Percentiles rank a stretch among this genome's conserved stretches.
Conservation (phyloP, 2,113 vertebrate genomes). For the Hoplias malabaricus region DNA sequence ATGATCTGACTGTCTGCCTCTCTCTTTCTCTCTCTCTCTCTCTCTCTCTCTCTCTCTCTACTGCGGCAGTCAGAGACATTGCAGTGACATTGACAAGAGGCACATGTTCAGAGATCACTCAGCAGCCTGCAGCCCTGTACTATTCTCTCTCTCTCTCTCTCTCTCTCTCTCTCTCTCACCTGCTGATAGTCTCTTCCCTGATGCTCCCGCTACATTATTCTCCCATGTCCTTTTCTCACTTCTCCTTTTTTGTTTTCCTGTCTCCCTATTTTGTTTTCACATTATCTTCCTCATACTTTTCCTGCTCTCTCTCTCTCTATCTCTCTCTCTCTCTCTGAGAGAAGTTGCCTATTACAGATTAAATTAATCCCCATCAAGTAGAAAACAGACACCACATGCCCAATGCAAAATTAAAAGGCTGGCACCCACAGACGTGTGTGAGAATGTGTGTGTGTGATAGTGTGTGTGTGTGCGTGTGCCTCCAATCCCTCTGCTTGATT, state of each 20-base stretch:
- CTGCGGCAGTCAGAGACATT: slow-evolving; percentile 18
- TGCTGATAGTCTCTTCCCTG: neutral
- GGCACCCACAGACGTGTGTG: slow-evolving; percentile 5
- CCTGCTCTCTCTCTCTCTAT: neutral
- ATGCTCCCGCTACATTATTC: slow-evolving; percentile 3
- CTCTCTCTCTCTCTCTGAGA: slow-evolving; percentile 35
- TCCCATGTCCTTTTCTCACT: neutral
- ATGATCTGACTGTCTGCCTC: neutral
- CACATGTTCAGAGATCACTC: slow-evolving; percentile 30
- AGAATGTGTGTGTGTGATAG: neutral
- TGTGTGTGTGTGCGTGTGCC: neutral
- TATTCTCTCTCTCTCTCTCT: neutral
- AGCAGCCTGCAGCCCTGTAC: slow-evolving; percentile 15
- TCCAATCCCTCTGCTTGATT: slow-evolving; percentile 10
- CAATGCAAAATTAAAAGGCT: slow-evolving; percentile 50
- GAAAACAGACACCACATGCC: slow-evolving; percentile 45
- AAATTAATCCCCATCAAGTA: slow-evolving; percentile 46
- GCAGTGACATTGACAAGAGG: slow-evolving; percentile 34
- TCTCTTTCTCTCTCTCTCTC: neutral
- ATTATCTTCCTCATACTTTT: neutral
- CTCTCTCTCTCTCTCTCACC: neutral
- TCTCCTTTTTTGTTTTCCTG: slow-evolving; percentile 7
- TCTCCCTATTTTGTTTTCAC: neutral
- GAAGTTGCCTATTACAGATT: slow-evolving; percentile 41
- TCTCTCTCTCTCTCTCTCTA: neutral